These are phyloP conservation scores for Dicyrtoma fusca DNA, from an alignment of 2,888 invertebrate species.

Conservation along the genomic window DNA sequence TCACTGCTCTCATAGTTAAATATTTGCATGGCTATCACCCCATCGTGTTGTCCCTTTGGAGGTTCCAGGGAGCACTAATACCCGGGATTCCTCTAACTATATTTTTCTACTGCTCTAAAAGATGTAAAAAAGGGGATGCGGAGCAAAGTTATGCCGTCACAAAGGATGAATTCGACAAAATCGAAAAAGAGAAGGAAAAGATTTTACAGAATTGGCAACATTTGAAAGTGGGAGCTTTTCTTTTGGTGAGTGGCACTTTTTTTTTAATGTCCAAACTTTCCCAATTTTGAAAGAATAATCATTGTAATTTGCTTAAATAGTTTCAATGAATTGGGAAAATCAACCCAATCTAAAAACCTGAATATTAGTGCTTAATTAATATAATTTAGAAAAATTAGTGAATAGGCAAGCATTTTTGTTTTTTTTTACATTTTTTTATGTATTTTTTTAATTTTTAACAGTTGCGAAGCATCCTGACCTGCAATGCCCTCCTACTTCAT, in stretches of 20 bases:
- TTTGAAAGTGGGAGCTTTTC: too few species aligned
- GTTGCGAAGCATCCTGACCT: constrained; percentile 48
- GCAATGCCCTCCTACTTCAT: constrained; percentile 50
- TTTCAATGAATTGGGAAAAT: too few species aligned
- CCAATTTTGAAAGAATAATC: too few species aligned
- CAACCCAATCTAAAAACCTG: too few species aligned
- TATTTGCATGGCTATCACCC: constrained; percentile 48
- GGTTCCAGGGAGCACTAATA: constrained; percentile 50
- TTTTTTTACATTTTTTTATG: background rate
- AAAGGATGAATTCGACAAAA: too few species aligned
- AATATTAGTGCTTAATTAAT: background rate
- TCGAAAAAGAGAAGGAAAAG: too few species aligned
- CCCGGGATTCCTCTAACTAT: constrained; percentile 45
- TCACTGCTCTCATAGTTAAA: constrained; percentile 49
- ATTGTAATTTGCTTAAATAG: too few species aligned
- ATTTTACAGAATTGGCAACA: too few species aligned
- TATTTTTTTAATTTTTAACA: constrained; percentile 4
- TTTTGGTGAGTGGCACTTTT: background rate
- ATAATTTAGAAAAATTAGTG: background rate
- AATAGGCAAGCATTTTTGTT: background rate
- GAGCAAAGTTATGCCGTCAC: too few species aligned
- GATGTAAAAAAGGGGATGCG: constrained; percentile 5
- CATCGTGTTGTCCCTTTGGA: constrained; percentile 47
- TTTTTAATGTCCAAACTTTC: background rate
- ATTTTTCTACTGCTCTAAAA: constrained; percentile 32